Evolutionary conservation across 2,888 invertebrate genomes (phyloP).

Genomic region (Electrophaes corylata): DNA sequence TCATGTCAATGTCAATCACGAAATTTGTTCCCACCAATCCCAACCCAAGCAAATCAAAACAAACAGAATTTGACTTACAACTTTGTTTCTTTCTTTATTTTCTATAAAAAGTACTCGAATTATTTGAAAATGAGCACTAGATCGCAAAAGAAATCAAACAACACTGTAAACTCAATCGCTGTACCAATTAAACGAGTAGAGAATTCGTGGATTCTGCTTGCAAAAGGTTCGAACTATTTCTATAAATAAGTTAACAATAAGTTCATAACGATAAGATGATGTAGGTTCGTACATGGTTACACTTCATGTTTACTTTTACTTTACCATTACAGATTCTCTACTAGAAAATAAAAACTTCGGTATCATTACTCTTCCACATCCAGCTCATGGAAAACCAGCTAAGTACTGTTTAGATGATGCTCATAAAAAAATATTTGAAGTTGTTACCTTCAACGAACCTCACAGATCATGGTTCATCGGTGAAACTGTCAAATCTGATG

Average conservation of each 20-base stretch:
- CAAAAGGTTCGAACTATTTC: constrained; percentile 76
- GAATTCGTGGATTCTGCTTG: constrained; percentile 88
- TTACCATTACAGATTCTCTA: constrained; percentile 62
- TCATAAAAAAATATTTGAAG: constrained; percentile 87
- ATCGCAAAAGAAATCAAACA: constrained; percentile 82
- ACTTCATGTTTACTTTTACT: neutral
- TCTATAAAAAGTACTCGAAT: neutral
- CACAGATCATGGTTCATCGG: constrained; percentile 92
- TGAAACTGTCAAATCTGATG: constrained; percentile 92
- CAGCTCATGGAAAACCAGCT: constrained; percentile 85
- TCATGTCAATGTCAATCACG: too few species aligned
- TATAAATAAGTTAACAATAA: too few species aligned
- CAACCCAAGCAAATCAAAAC: too few species aligned
- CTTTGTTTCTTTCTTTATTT: too few species aligned
- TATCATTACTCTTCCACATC: constrained; percentile 88
- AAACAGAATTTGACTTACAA: too few species aligned
- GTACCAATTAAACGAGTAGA: constrained; percentile 82
- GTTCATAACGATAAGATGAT: too few species aligned
- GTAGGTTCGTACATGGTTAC: too few species aligned
- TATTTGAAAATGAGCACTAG: constrained; percentile 73
- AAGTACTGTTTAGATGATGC: constrained; percentile 87
- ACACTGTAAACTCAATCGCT: constrained; percentile 68
- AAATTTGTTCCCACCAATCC: too few species aligned
- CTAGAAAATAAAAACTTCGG: constrained; percentile 70
- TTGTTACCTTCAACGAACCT: constrained; percentile 88